Evolutionary conservation across 2,797 vertebrate genomes (phyloP), one percentile per base, ranked within the genome.

Genomic region (Darevskia mixta): DNA sequence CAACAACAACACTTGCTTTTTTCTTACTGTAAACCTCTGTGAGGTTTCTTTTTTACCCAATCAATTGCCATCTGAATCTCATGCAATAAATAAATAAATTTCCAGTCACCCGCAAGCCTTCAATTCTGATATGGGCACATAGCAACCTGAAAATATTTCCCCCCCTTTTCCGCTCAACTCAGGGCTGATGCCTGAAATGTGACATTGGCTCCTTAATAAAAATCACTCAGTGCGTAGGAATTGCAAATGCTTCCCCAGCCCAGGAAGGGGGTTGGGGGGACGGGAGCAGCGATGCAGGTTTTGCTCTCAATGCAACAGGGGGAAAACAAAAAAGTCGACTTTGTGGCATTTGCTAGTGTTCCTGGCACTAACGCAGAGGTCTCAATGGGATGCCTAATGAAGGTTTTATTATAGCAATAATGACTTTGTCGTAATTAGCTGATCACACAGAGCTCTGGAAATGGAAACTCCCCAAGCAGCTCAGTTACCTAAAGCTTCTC

Each of bases 331-430:
- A 85, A 85, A 92, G 89, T 87, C 18, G n/a, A 73, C 15, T 35
- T 32, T 71, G 0, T 85, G 7, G 55, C 6, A 35, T 73, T 92
- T 78, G 87, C 90, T 87, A 88, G 61, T 77, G 66, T 89, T 79
- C 91, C 88, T 55, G 75, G 79, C 67, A 90, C 38, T 72, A 93
- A 91, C 87, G 45, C 88, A 84, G 58, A 20, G 66, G 75, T 73
- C 94, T 93, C 93, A 0, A 17, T 75, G 88, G 95, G 93, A 83
- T 83, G 81, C 88, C 92, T 95, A 94, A 95, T 94, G 92, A 93
- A 85, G 90, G 91, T 90, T 93, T 86, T 90, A 94, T 84, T 92
- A 88, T 85, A 58, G 83, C 78, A 75, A 75, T 81, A 29, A 35
- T 83, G 85, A 91, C 67, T 23, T 82, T 81, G 76, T 18, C 23